Conservation (phyloP, 2,888 invertebrate species). For the Harpalus rubripes region DNA sequence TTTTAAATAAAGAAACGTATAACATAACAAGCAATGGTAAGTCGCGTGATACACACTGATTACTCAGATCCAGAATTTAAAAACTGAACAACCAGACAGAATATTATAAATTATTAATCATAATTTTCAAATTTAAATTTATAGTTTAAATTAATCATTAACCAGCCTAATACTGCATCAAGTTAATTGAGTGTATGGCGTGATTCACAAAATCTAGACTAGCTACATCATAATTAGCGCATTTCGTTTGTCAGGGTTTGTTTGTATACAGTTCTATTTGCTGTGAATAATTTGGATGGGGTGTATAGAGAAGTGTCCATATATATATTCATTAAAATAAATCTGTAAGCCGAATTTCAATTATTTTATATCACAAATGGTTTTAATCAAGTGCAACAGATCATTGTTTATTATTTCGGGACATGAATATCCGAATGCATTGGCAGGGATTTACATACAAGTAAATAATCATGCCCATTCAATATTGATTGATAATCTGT, state of each 20-base stretch:
- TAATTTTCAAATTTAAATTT: no score
- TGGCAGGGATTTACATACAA: conserved; percentile 13
- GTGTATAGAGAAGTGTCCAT: conserved; percentile 3
- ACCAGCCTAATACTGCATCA: no score
- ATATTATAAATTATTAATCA: no score
- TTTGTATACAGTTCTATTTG: conserved; percentile 9
- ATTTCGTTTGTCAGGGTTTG: neutral
- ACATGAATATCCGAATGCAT: conserved; percentile 1
- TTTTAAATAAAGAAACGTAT: no score
- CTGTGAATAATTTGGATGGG: conserved; percentile 7
- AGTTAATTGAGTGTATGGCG: no score
- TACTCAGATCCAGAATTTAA: no score
- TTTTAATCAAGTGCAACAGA: conserved; percentile 37
- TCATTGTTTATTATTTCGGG: conserved; percentile 11
- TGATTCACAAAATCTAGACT: no score
- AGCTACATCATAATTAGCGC: conserved; percentile 8
- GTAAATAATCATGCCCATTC: neutral
- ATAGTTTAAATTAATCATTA: no score
- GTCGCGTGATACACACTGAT: no score
- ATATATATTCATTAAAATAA: conserved; percentile 46
- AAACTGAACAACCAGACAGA: no score
- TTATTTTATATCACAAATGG: conserved; percentile 45
- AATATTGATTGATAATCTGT: neutral
- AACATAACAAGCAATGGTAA: no score
- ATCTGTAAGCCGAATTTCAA: conserved; percentile 46